Conservation (phyloP, 2,888 invertebrate genomes). For the Eudasyphora cyanicolor region DNA sequence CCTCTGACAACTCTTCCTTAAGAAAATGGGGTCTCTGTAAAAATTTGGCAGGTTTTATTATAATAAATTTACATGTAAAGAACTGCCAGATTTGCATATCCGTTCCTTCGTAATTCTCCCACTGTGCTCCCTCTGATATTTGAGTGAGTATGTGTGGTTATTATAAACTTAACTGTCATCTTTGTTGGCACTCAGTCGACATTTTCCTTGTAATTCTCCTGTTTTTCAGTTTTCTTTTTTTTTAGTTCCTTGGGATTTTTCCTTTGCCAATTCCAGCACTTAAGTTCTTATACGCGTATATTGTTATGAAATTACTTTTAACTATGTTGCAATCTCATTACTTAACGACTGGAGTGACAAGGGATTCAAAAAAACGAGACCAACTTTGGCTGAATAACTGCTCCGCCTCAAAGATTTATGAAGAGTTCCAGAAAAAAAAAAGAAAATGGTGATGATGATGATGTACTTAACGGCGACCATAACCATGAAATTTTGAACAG, state of each 20-base stretch:
- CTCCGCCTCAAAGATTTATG: neutral
- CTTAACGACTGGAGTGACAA: neutral
- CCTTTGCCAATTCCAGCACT: constrained; percentile 13
- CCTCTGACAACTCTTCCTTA: too few relatives aligned
- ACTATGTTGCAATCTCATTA: constrained; percentile 41
- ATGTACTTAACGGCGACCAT: constrained; percentile 35
- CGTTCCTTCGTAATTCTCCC: too few relatives aligned
- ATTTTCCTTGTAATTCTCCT: neutral
- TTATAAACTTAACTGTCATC: neutral
- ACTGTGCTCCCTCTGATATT: too few relatives aligned
- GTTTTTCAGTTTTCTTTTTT: constrained; percentile 5
- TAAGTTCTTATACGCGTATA: constrained; percentile 20
- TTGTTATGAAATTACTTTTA: constrained; percentile 31
- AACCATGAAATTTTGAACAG: constrained; percentile 38
- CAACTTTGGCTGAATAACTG: neutral
- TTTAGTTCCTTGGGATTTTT: constrained; percentile 10
- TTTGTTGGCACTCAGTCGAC: neutral
- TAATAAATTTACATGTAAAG: too few relatives aligned
- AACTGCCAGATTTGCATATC: too few relatives aligned
- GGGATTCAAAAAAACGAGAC: neutral
- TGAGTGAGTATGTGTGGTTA: neutral
- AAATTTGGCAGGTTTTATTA: too few relatives aligned
- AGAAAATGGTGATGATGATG: neutral
- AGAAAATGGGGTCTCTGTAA: too few relatives aligned
- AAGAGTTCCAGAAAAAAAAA: neutral